phyloP scores from a whole-genome alignment of 2,113 vertebrate genomes.

The Piprites chloris region DNA sequence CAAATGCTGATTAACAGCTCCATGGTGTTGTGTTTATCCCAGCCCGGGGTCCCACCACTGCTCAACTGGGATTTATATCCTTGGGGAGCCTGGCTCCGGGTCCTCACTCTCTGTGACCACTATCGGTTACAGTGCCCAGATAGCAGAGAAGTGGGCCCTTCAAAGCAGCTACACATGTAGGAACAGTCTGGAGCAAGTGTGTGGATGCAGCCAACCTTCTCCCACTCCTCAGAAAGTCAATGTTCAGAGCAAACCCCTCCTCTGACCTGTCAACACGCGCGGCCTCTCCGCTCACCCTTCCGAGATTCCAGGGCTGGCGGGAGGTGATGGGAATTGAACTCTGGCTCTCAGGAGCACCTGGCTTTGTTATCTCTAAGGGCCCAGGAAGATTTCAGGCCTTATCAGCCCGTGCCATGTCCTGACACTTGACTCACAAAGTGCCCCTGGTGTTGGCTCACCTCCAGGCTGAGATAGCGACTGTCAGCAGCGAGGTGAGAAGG shows the following conservation, averaged over 20 bases:
- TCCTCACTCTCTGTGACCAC: not conserved
- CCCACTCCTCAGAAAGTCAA: conserved; percentile 70
- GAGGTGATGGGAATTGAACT: conserved; percentile 72
- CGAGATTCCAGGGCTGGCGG: conserved; percentile 53
- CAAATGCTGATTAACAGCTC: not conserved
- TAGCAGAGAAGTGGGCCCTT: conserved; percentile 8
- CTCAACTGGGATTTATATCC: not conserved
- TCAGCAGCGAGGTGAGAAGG: conserved; percentile 37
- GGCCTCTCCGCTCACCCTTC: conserved; percentile 57
- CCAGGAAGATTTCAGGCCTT: conserved; percentile 69
- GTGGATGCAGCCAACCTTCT: conserved; percentile 52
- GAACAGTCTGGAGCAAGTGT: conserved; percentile 39
- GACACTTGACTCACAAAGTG: conserved; percentile 82
- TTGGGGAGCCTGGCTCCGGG: not conserved
- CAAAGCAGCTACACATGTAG: conserved; percentile 47
- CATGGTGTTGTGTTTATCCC: not conserved
- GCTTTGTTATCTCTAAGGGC: conserved; percentile 68
- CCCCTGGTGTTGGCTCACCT: conserved; percentile 69
- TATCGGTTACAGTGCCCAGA: not conserved
- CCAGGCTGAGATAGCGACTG: conserved; percentile 68
- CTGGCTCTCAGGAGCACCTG: conserved; percentile 63
- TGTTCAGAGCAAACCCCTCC: conserved; percentile 55
- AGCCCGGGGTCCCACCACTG: rapidly evolving
- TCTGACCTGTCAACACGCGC: conserved; percentile 74
- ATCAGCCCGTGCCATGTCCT: conserved; percentile 74